Conservation (phyloP, 2,113 vertebrate species). For the Odobenus rosmarus region DNA sequence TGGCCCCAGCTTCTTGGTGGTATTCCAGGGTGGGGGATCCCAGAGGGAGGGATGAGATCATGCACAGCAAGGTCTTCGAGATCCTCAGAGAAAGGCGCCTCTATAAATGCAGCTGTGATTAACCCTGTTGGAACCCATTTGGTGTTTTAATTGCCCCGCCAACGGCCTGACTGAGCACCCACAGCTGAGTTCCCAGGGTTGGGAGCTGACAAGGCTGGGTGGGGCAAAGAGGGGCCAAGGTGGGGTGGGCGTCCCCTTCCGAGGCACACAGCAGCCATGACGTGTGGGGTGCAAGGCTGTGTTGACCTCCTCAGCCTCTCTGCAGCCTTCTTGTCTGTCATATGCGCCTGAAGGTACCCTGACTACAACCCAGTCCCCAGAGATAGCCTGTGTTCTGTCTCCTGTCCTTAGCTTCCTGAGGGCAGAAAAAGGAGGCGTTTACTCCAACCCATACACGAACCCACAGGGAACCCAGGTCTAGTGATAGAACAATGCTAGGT, state of each 20-base stretch:
- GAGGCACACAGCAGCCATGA: neutral
- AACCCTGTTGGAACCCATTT: constrained; percentile 56
- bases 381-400: neutral
- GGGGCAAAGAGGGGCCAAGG: constrained; percentile 7
- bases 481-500: neutral
- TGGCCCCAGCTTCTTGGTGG: neutral
- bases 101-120: constrained; percentile 63
- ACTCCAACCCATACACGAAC: neutral
- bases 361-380: neutral
- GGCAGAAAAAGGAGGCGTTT: neutral
- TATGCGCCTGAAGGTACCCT: neutral
- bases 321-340: neutral
- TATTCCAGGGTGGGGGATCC: constrained; percentile 38
- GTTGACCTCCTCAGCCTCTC: neutral
- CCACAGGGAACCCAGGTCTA: neutral
- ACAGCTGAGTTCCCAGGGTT: constrained; percentile 73
- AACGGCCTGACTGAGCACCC: constrained; percentile 50
- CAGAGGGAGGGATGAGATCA: constrained; percentile 63
- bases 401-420: neutral
- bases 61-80: neutral
- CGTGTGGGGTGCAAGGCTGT: neutral
- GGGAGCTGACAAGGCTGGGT: constrained; percentile 1
- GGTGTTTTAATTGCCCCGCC: constrained; percentile 59
- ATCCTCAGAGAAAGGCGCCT: constrained; percentile 68
- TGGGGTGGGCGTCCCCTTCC: neutral